Evolutionary conservation across 2,113 vertebrate species (phyloP), one percentile per base, ranked within the genome.

Genomic region (Beaufortia kweichowensis): DNA sequence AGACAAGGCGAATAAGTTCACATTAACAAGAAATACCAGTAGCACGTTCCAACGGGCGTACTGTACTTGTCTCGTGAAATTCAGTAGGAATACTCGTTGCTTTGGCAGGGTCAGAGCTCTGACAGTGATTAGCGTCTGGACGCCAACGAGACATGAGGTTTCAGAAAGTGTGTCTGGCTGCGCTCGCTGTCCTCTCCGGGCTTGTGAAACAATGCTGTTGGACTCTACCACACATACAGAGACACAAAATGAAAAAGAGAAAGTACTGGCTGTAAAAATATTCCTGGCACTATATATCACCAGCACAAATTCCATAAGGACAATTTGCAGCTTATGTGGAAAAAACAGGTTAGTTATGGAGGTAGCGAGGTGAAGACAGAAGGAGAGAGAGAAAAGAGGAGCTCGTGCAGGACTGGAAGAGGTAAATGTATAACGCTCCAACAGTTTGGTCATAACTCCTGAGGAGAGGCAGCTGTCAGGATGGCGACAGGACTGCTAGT

Each of bases 401-500:
- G 48, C 6, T 53, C 7, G 6, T 53, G 68, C 24, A 29, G 66
- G 10, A 48, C 35, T 35, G 60, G 60, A 75, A 50, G 67, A 79
- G 62, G 46, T 53, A 67, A 73, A 85, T 83, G 82, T 85, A 81
- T 83, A 85, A 84, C 72, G 53, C 78, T 50, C 79, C 69, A 77
- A 79, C 61, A 66, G 81, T 84, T 76, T 66, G 77, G 77, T 70
- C 81, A 83, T 80, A 80, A 83, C 76, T 85, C 57, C 76, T 88
- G 82, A 69, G 23, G 69, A 73, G 70, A 79, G 68, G 46, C 55
- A 66, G 79, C 56, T 53, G 80, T 80, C 76, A 69, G 56, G 35
- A 67, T 80, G 75, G 80, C 50, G 80, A 88, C 83, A 79, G 76
- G 76, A 82, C 79, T 39, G 71, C 85, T 76, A 79, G 24, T 59